Conservation (phyloP, 2,888 invertebrate species). For the Drosophila kambysellisi region DNA sequence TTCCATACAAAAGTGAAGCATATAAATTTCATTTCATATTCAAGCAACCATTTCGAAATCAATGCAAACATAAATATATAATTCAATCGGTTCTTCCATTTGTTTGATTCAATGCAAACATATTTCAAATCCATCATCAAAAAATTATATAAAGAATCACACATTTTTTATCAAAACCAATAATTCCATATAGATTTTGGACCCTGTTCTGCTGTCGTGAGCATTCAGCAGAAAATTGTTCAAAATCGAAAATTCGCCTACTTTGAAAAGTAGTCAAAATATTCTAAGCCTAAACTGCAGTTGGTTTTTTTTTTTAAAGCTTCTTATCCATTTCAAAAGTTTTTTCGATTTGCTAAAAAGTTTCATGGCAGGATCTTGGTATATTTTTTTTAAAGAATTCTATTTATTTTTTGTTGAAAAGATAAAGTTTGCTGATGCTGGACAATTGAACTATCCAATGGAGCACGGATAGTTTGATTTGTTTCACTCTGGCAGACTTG, state of each 20-base stretch:
- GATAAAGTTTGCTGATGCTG: constrained; percentile 20
- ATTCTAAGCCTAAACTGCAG: constrained; percentile 65
- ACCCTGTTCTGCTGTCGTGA: constrained; percentile 82
- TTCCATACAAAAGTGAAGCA: constrained; percentile 28
- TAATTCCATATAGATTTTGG: constrained; percentile 55
- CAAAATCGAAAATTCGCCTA: constrained; percentile 50
- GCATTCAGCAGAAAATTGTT: constrained; percentile 82
- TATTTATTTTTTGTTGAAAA: constrained; percentile 3
- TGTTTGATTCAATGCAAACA: constrained; percentile 54
- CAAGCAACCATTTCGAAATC: constrained; percentile 21
- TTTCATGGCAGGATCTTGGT: constrained; percentile 37
- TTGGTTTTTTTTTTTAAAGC: constrained; percentile 38
- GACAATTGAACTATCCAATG: constrained; percentile 54
- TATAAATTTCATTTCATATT: constrained; percentile 32
- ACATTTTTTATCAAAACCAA: constrained; percentile 40
- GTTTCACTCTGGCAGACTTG: constrained; percentile 11
- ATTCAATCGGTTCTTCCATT: constrained; percentile 66
- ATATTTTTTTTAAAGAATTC: neutral
- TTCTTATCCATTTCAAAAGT: constrained; percentile 8
- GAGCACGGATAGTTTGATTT: constrained; percentile 66
- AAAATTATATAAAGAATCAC: constrained; percentile 52
- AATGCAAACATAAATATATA: constrained; percentile 3
- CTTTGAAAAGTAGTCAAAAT: constrained; percentile 7
- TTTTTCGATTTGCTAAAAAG: constrained; percentile 43
- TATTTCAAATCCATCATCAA: constrained; percentile 16